These are phyloP conservation scores for Periophthalmus magnuspinnatus DNA, from an alignment of 2,797 vertebrate species.

Conservation along the genomic window DNA sequence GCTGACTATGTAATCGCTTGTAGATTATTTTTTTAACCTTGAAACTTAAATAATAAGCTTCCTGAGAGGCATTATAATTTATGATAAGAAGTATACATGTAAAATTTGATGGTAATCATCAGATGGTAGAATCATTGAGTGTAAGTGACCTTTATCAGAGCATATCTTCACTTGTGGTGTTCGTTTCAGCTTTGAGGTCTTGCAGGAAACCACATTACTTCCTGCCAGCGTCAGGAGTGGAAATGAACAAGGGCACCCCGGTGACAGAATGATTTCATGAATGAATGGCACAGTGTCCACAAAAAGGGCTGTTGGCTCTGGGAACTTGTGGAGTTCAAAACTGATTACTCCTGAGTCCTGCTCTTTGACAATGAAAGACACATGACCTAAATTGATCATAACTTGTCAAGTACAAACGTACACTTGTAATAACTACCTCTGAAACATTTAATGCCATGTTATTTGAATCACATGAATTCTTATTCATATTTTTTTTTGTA, in stretches of 20 bases:
- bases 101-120: not conserved
- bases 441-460: too few species aligned
- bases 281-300: slow-evolving; percentile 43
- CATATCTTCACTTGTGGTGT: slow-evolving; percentile 35
- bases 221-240: slow-evolving; percentile 60
- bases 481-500: too few species aligned
- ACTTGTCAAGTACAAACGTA: not conserved
- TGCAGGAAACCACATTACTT: slow-evolving; percentile 69
- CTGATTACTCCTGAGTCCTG: not conserved
- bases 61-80: not conserved
- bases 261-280: slow-evolving; percentile 59
- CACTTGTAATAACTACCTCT: too few species aligned
- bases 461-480: too few species aligned
- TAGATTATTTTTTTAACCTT: too few species aligned
- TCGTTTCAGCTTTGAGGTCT: slow-evolving; percentile 48
- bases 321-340: slow-evolving; percentile 5
- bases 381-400: slow-evolving; percentile 16
- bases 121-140: slow-evolving; percentile 15
- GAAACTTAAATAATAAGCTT: not conserved
- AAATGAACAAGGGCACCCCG: slow-evolving; percentile 46
- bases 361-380: slow-evolving; percentile 18
- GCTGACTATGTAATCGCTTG: too few species aligned
- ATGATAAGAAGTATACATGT: not conserved
- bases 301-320: not conserved
- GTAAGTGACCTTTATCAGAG: slow-evolving; percentile 47